These are phyloP conservation scores for Oopsacas minuta DNA, from an alignment of 37 sponge, comb jelly and placozoan genomes.

Conservation along the genomic window DNA sequence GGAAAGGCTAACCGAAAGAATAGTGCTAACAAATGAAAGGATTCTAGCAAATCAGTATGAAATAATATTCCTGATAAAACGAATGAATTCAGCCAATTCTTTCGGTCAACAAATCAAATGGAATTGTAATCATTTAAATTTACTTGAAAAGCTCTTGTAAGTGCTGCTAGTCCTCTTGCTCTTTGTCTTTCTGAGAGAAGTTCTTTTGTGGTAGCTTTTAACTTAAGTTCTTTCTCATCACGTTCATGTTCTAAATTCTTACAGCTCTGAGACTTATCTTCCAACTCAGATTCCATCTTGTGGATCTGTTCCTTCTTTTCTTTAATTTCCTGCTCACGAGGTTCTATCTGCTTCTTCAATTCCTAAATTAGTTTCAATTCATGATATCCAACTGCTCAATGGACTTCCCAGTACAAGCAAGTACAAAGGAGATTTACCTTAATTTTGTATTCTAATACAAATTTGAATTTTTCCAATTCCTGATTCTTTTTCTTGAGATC, in stretches of 20 bases:
- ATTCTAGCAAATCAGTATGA: too few species aligned
- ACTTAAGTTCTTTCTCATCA: conserved; percentile 54
- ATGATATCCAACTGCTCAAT: background rate
- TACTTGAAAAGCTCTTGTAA: background rate
- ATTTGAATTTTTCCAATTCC: conserved; percentile 98
- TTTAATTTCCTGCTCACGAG: conserved; percentile 83
- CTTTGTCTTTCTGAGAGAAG: conserved; percentile 64
- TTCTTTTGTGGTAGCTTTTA: conserved; percentile 73
- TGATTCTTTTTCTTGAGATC: conserved; percentile 99
- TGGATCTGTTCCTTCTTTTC: conserved; percentile 87
- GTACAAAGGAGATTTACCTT: too few species aligned
- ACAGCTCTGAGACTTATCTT: conserved; percentile 53
- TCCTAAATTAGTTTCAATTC: conserved; percentile 28
- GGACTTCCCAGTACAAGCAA: background rate
- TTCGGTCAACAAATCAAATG: too few species aligned
- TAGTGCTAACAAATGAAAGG: too few species aligned
- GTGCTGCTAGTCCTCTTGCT: conserved; percentile 20
- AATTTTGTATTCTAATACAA: conserved; percentile 98
- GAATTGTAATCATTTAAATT: too few species aligned
- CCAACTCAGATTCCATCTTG: conserved; percentile 91
- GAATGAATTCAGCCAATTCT: too few species aligned
- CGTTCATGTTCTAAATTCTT: conserved; percentile 52
- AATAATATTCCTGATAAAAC: too few species aligned
- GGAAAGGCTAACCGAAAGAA: too few species aligned
- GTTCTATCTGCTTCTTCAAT: conserved; percentile 88